phyloP scores from a whole-genome alignment of 2,888 invertebrate genomes.

The Drosophila acutilabella region DNA sequence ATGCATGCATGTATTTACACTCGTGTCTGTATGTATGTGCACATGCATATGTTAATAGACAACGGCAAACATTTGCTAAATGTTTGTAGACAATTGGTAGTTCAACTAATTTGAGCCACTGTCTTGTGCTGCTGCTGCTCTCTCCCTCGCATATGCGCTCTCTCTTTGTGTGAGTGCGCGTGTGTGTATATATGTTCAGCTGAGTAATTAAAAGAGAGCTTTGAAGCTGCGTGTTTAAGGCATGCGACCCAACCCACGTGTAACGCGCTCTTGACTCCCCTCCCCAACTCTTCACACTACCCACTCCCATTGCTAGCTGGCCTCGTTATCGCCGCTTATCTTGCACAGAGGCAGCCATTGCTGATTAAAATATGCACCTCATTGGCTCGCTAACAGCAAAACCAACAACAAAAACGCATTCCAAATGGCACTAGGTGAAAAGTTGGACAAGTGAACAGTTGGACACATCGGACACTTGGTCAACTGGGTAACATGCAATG shows the following conservation, averaged over 20 bases:
- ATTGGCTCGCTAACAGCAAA: slow-evolving; percentile 56
- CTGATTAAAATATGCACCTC: slow-evolving; percentile 80
- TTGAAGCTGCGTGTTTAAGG: slow-evolving; percentile 38
- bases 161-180: not conserved
- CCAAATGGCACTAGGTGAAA: slow-evolving; percentile 28
- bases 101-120: slow-evolving; percentile 74
- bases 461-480: slow-evolving; percentile 8
- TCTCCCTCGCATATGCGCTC: not conserved
- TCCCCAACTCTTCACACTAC: not conserved
- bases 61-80: slow-evolving; percentile 74
- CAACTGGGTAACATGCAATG: slow-evolving; percentile 62
- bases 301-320: slow-evolving; percentile 11
- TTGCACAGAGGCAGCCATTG: slow-evolving; percentile 79
- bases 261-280: not conserved
- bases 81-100: slow-evolving; percentile 80
- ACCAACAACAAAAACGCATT: slow-evolving; percentile 33
- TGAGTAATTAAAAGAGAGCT: slow-evolving; percentile 67
- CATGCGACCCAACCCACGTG: slow-evolving; percentile 48
- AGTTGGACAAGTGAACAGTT: slow-evolving; percentile 6
- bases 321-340: slow-evolving; percentile 72
- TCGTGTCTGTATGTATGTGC: not conserved
- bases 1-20: no score
- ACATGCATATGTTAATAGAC: slow-evolving; percentile 36
- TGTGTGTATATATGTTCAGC: slow-evolving; percentile 47
- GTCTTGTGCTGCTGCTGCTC: not conserved